Percentiles rank a stretch among this genome's conserved stretches.
Conservation (phyloP, 2,797 vertebrate genomes). For the Chiloscyllium punctatum region DNA sequence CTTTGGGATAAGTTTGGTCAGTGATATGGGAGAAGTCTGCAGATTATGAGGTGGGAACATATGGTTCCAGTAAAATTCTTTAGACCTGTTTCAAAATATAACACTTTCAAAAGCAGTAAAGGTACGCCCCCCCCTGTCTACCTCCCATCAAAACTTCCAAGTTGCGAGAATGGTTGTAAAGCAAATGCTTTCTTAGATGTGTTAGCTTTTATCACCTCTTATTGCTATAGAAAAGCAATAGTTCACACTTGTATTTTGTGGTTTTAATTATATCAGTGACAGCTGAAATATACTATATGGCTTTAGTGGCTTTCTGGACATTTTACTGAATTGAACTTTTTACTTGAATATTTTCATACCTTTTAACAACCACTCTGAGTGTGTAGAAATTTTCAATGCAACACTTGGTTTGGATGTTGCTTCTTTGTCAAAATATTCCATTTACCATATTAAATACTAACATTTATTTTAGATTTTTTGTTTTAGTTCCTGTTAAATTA, state of each 20-base stretch:
- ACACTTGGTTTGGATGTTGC: background rate
- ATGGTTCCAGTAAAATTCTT: slow-evolving; percentile 33
- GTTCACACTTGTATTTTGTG: background rate
- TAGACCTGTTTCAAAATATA: slow-evolving; percentile 23
- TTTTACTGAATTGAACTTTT: background rate
- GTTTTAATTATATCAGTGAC: background rate
- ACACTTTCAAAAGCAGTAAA: slow-evolving; percentile 29
- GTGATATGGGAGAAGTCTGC: slow-evolving; percentile 18
- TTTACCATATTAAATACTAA: background rate
- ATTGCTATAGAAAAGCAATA: background rate
- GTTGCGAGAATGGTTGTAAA: slow-evolving; percentile 14
- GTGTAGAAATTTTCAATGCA: background rate
- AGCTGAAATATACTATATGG: background rate
- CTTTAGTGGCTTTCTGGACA: background rate
- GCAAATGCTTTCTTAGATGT: background rate
- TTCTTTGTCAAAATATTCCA: background rate
- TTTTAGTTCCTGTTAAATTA: background rate
- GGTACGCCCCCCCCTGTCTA: background rate
- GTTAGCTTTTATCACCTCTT: slow-evolving; percentile 14
- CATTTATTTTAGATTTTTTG: background rate
- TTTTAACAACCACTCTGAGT: background rate
- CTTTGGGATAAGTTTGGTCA: slow-evolving; percentile 6
- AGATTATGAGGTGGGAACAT: slow-evolving; percentile 38
- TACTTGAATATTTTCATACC: background rate
- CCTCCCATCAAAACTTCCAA: background rate